A percentile compares a stretch with the other conserved stretches of the same genome.
These are phyloP conservation scores for Hoplias malabaricus DNA, from an alignment of 2,113 vertebrate species.

Conservation along the genomic window DNA sequence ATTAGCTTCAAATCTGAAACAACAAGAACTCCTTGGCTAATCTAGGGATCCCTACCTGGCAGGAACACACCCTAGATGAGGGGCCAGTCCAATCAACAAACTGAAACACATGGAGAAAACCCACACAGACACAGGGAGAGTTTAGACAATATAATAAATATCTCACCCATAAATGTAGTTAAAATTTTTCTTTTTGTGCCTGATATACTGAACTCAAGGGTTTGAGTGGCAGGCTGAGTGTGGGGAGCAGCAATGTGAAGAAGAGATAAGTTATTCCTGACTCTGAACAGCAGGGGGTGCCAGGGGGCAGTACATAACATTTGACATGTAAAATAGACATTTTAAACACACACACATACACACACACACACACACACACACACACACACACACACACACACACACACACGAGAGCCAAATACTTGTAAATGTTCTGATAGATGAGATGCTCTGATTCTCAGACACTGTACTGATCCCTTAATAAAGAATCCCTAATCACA, in stretches of 20 bases:
- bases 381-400: conserved; percentile 17
- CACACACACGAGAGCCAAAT: background rate
- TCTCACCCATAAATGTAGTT: no score
- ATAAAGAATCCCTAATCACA: background rate
- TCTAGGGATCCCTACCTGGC: no score
- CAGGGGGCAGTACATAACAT: conserved; percentile 15
- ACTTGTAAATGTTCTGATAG: background rate
- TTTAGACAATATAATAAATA: no score
- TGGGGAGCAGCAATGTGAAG: background rate
- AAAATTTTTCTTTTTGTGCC: no score
- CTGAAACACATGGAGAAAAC: no score
- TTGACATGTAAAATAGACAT: background rate
- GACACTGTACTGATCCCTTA: background rate
- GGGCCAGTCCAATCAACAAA: no score
- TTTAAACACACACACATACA: background rate
- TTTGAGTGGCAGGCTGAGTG: background rate
- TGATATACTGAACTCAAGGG: background rate
- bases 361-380: background rate
- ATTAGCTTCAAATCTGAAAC: no score
- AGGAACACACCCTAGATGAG: no score
- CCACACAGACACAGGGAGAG: no score
- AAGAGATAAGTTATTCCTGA: conserved; percentile 7
- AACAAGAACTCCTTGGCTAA: no score
- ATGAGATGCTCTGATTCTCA: background rate
- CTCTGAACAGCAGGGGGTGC: conserved; percentile 50